phyloP scores from a whole-genome alignment of 2,888 invertebrate genomes.

The Selenia dentaria region DNA sequence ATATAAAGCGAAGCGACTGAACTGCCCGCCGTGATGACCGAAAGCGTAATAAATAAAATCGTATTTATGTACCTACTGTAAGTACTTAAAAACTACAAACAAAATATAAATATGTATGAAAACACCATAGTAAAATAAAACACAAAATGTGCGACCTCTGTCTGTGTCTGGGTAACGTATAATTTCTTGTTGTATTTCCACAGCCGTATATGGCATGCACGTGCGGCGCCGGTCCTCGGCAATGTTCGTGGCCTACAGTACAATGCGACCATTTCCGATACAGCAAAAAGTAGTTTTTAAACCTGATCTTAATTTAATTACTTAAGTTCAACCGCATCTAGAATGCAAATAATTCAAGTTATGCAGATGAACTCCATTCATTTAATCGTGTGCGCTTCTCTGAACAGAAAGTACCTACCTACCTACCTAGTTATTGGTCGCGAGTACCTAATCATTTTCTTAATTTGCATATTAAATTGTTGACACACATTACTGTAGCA shows the following conservation, averaged over 20 bases:
- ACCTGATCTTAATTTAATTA: constrained; percentile 28
- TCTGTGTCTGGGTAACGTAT: constrained; percentile 57
- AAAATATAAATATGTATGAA: no score
- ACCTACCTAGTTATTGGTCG: constrained; percentile 3
- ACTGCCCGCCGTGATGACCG: no score
- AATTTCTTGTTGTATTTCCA: constrained; percentile 75
- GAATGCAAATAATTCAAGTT: constrained; percentile 29
- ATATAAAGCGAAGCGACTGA: no score
- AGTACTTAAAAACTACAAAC: no score
- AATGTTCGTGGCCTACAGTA: constrained; percentile 39
- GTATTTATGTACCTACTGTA: no score
- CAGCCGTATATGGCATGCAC: constrained; percentile 73
- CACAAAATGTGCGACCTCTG: constrained; percentile 56
- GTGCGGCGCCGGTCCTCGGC: constrained; percentile 60
- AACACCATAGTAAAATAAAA: no score
- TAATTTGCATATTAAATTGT: constrained; percentile 15
- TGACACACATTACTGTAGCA: constrained; percentile 13
- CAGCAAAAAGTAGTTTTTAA: constrained; percentile 36
- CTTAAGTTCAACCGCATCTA: constrained; percentile 22
- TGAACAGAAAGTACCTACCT: constrained; percentile 13
- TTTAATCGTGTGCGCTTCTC: constrained; percentile 14
- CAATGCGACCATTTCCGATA: constrained; percentile 38
- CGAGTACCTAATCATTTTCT: constrained; percentile 8
- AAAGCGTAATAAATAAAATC: no score
- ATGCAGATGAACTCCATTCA: constrained; percentile 27